phyloP scores from a whole-genome alignment of 2,888 invertebrate genomes.

The Andricus quercusramuli region DNA sequence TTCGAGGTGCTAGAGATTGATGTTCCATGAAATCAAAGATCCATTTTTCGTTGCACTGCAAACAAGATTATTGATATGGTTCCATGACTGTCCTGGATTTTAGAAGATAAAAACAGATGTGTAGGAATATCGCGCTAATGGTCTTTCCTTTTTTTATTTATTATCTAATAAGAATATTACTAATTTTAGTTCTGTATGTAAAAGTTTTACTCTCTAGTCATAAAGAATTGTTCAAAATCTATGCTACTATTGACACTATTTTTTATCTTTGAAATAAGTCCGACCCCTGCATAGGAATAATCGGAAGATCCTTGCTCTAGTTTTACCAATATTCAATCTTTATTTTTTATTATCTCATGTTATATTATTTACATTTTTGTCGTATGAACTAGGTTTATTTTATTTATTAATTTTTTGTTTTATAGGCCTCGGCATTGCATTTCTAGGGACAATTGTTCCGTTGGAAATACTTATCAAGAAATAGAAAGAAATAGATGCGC shows the following conservation, averaged over 20 bases:
- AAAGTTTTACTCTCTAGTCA: too few species aligned
- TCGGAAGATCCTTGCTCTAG: background rate
- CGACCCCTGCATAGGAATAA: background rate
- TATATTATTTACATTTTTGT: too few species aligned
- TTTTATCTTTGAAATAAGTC: too few species aligned
- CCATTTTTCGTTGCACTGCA: background rate
- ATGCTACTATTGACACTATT: too few species aligned
- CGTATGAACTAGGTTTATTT: background rate
- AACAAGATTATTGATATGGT: slow-evolving; percentile 14
- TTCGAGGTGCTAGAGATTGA: slow-evolving; percentile 48
- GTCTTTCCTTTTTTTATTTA: too few species aligned
- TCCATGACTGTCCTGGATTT: slow-evolving; percentile 7
- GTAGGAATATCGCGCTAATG: slow-evolving; percentile 38
- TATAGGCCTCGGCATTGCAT: background rate
- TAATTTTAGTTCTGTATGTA: too few species aligned
- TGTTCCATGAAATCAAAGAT: slow-evolving; percentile 44
- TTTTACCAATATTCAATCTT: background rate
- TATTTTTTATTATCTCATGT: background rate
- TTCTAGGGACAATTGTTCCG: background rate
- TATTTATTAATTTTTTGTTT: background rate
- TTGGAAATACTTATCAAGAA: background rate
- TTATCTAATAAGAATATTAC: too few species aligned
- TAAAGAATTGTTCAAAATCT: too few species aligned
- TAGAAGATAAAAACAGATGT: background rate
- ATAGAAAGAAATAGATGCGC: background rate